Base-by-base conservation (phyloP, 2,888 invertebrate species). In the Conus canariensis region DNA sequence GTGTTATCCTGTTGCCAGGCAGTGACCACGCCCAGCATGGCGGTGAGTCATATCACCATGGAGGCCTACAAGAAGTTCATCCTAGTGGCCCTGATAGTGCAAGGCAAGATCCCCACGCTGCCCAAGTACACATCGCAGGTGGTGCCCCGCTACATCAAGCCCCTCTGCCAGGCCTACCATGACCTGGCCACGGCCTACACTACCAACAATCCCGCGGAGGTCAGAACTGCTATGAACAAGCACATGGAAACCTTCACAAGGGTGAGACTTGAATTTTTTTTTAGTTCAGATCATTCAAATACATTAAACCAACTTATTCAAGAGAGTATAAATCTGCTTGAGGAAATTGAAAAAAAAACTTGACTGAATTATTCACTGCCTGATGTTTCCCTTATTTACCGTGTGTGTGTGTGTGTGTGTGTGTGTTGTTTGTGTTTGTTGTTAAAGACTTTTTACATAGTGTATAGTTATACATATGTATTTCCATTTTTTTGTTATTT, bases 51-150 rank as follows among this genome's bases (percentile, higher is more conserved):
- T 96, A 98, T 99, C 91, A 99, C 99, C 99, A 97, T 99, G 91
- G 99, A 99, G 97, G 98, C 99, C 22, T 99, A 99, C 96, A 99
- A 99, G 97, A 99, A 99, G 96, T 99, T 98, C 95, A 98, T 99
- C 94, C 97, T 99, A 93, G 98, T 99, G 74, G 98, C 99, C 77
- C 97, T 99, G 90, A 98, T 99, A 95, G 97, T 98, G 91, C 98
- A 98, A 96, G 99, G 99, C 95, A 99, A 99, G 97, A 96, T 97
- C 90, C 96, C 97, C 91, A 96, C 96, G 92, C 97, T 98, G 96
- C 99, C 99, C 56, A 99, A 99, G 97, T 99, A 98, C 96, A 98
- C 98, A 90, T 98, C 98, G 91, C 98, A 98, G 97, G 98, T 99
- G 77, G 98, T 99, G 89, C 97, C 97, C 56, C 95, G 97, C 91